Conservation (phyloP, 2,888 invertebrate species). For the Lycaena phlaeas region DNA sequence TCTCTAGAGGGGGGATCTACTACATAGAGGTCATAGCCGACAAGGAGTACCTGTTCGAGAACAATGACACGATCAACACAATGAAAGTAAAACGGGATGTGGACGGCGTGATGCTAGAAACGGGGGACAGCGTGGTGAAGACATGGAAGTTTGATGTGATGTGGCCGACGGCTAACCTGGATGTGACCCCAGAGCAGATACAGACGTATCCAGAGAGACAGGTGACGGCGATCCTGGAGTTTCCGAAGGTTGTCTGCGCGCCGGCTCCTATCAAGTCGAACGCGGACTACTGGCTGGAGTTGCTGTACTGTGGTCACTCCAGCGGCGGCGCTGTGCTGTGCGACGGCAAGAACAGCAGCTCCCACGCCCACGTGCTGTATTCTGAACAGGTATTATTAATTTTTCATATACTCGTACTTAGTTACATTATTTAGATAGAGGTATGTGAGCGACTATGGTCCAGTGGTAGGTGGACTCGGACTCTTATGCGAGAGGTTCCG, state of each 20-base stretch:
- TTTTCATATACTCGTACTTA: no score
- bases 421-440: no score
- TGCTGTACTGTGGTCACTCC: slow-evolving; percentile 84
- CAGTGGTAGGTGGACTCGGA: no score
- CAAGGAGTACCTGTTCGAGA: slow-evolving; percentile 41
- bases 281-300: slow-evolving; percentile 83
- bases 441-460: no score
- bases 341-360: slow-evolving; percentile 71
- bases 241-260: slow-evolving; percentile 79
- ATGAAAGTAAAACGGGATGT: slow-evolving; percentile 36
- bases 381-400: slow-evolving; percentile 82
- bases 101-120: slow-evolving; percentile 51
- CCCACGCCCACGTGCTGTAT: slow-evolving; percentile 77
- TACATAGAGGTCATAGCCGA: slow-evolving; percentile 56
- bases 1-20: slow-evolving; percentile 79
- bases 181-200: slow-evolving; percentile 82
- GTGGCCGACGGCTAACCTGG: slow-evolving; percentile 84
- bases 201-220: slow-evolving; percentile 85
- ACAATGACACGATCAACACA: slow-evolving; percentile 20
- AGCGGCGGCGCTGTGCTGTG: slow-evolving; percentile 78
- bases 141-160: slow-evolving; percentile 81
- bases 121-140: slow-evolving; percentile 53
- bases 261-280: slow-evolving; percentile 73
- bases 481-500: no score
- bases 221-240: slow-evolving; percentile 82